Evolutionary conservation across 2,888 invertebrate species (phyloP), one percentile per base, ranked within the genome.

Genomic region (Trachelus iudaicus): DNA sequence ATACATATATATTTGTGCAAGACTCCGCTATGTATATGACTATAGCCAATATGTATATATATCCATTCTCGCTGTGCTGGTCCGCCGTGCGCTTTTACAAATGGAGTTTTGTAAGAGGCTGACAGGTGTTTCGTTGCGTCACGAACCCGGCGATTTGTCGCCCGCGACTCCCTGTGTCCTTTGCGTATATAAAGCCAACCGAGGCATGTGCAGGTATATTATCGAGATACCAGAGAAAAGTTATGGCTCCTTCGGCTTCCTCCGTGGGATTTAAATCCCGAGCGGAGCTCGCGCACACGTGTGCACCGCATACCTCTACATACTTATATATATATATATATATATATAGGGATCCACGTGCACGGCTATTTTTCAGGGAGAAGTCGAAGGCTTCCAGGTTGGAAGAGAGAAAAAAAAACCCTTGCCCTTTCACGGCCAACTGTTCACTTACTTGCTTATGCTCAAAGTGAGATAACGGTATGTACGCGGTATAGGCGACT

Each of bases 51-150:
- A 56, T 23, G 23, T 56, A 56, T 56, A 56, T 56, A 56, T 56
- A 56, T 23, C 56, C 56, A 9, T 56, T 56, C 56, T 56, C 23
- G 56, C 23, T 23, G 9, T 23, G 9, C 23, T 23, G 56, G 56
- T 56, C 56, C 23, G 56, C 23, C 23, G 23, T 56, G 56, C 56
- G 56, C 56, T 33, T 71, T 34, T 34, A 74, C 74, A 35, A 74
- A 74, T 78, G 79, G 77, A 84, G 85, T 88, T 88, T 88, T 87
- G 88, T 87, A 88, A 88, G 82, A 73, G 80, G 79, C 73, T 77
- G 84, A 86, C 87, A 88, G 88, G 88, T 88, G 86, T 87, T 85
- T 83, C 76, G 82, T 88, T 87, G 85, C 88, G 82, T 86, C 86
- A 87, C 82, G 76, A 56, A 73, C 75, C 34, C 73, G 73, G 83